Conservation (phyloP, 2,797 vertebrate species). For the Etheostoma perlongum region DNA sequence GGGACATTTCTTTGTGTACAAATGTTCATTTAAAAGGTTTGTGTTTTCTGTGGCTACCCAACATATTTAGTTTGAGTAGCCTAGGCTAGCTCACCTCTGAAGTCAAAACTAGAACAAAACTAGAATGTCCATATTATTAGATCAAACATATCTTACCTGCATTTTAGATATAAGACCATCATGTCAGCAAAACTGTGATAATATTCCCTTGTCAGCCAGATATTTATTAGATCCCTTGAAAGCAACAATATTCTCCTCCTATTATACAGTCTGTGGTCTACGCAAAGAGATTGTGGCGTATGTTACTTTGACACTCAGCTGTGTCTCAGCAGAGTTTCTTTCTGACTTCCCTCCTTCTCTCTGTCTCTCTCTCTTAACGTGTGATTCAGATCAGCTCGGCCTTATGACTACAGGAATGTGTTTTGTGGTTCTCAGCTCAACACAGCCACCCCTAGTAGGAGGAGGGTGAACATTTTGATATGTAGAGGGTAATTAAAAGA, state of each 20-base stretch:
- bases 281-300: not conserved
- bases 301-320: conserved; percentile 27
- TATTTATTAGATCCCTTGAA: not conserved
- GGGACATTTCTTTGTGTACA: not conserved
- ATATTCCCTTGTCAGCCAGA: not conserved
- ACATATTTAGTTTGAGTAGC: not conserved
- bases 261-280: not conserved
- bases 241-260: not conserved
- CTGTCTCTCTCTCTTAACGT: conserved; percentile 41
- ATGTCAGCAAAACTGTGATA: not conserved
- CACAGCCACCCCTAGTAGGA: conserved; percentile 5
- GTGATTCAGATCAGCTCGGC: conserved; percentile 82
- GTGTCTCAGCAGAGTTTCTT: conserved; percentile 17
- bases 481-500: not conserved
- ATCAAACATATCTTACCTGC: conserved; percentile 57
- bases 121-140: not conserved
- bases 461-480: not conserved
- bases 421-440: conserved; percentile 50
- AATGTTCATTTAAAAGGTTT: not conserved
- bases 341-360: not conserved
- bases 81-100: not conserved
- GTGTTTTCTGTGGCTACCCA: no score
- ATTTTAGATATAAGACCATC: conserved; percentile 47
- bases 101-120: not conserved
- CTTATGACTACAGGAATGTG: conserved; percentile 86